A percentile compares a stretch with the other conserved stretches of the same genome.
Conservation (phyloP, 2,797 vertebrate genomes). For the Liparis tanakae region DNA sequence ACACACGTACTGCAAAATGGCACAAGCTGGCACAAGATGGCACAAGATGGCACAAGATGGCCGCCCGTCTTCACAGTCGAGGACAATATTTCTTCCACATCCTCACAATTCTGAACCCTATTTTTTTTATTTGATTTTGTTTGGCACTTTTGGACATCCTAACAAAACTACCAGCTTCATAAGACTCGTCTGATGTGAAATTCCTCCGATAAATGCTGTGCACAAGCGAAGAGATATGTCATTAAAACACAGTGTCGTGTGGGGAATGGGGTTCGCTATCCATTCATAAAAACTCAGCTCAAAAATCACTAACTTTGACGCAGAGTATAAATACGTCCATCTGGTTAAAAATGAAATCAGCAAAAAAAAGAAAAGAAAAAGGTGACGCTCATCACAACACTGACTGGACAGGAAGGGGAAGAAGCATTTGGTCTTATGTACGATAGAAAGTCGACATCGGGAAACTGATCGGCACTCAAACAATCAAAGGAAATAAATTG, state of each 20-base stretch:
- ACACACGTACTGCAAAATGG: constrained; percentile 67
- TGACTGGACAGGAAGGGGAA: constrained; percentile 61
- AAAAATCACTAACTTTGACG: constrained; percentile 29
- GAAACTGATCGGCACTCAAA: constrained; percentile 65
- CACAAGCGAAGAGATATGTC: constrained; percentile 45
- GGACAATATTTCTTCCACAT: constrained; percentile 33
- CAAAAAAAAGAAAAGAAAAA: constrained; percentile 36
- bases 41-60: constrained; percentile 78
- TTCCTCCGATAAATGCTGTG: constrained; percentile 24
- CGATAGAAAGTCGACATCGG: constrained; percentile 62
- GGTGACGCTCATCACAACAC: constrained; percentile 65
- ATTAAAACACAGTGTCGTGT: constrained; percentile 62
- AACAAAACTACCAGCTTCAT: constrained; percentile 41
- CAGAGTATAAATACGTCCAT: constrained; percentile 40
- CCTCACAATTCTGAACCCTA: constrained; percentile 42
- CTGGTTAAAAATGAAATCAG: constrained; percentile 46
- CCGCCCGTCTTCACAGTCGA: constrained; percentile 63
- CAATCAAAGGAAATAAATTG: constrained; percentile 69
- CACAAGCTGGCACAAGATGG: constrained; percentile 43
- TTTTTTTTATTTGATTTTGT: background rate
- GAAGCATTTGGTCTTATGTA: constrained; percentile 68
- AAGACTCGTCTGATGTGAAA: constrained; percentile 34
- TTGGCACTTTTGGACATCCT: constrained; percentile 74
- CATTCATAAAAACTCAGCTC: constrained; percentile 28
- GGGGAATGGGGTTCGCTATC: constrained; percentile 40